A percentile compares a stretch with the other conserved stretches of the same genome.
phyloP scores from a whole-genome alignment of 2,888 invertebrate species.

The Apotomis betuletana region DNA sequence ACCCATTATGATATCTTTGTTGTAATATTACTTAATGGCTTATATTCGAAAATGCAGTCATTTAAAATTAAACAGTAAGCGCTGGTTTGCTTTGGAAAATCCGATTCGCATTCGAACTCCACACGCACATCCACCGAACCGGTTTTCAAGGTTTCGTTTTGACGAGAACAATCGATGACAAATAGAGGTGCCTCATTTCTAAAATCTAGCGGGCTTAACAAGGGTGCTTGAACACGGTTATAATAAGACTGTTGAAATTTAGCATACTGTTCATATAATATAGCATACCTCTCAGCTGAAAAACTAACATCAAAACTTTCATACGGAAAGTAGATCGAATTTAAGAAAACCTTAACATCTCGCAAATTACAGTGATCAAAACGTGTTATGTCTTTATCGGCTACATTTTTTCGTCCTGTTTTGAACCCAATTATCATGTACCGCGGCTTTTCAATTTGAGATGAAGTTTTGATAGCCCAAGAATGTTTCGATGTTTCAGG shows the following conservation, averaged over 20 bases:
- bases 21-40: conserved; percentile 15
- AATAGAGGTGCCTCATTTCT: conserved; percentile 9
- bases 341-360: conserved; percentile 18
- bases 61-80: conserved; percentile 17
- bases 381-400: not conserved
- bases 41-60: conserved; percentile 12
- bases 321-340: conserved; percentile 14
- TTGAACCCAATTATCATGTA: conserved; percentile 49
- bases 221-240: not conserved
- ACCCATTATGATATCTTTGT: conserved; percentile 28
- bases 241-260: conserved; percentile 1
- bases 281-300: not conserved
- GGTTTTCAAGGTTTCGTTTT: not conserved
- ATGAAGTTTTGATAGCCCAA: conserved; percentile 55
- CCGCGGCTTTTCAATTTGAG: conserved; percentile 58
- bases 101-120: conserved; percentile 1
- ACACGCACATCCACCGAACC: conserved; percentile 4
- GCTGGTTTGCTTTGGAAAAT: conserved; percentile 1
- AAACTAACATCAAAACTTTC: conserved; percentile 15
- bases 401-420: not conserved
- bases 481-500: conserved; percentile 51
- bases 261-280: conserved; percentile 9
- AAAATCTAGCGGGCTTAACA: conserved; percentile 9
- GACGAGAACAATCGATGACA: not conserved
- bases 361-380: conserved; percentile 22